These are phyloP conservation scores for Craseonycteris thonglongyai DNA, from an alignment of 2,113 vertebrate genomes.

Conservation along the genomic window DNA sequence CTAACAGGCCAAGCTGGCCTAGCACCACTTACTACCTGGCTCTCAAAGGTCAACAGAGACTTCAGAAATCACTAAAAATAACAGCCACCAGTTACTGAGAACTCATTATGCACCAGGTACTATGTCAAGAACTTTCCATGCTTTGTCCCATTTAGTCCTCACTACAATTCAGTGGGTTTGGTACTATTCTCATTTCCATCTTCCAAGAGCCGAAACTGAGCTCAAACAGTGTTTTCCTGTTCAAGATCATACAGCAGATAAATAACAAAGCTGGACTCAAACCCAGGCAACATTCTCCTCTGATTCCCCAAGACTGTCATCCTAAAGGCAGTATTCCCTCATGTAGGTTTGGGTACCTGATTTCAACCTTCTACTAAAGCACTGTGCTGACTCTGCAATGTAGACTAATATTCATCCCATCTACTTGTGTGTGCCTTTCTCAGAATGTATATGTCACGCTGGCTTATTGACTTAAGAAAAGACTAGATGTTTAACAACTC, in stretches of 20 bases:
- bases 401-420: not conserved
- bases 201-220: not conserved
- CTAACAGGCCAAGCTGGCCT: not conserved
- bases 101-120: not conserved
- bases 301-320: not conserved
- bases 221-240: not conserved
- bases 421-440: not conserved
- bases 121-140: not conserved
- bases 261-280: not conserved
- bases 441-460: not conserved
- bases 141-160: not conserved
- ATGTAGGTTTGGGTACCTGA: not conserved
- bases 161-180: not conserved
- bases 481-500: not conserved
- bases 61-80: not conserved
- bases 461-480: slow-evolving; percentile 4
- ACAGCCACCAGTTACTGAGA: not conserved
- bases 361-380: not conserved
- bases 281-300: not conserved
- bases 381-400: not conserved
- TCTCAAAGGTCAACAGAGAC: not conserved
- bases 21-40: not conserved
- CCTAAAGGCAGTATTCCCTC: not conserved
- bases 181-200: not conserved
- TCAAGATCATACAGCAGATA: not conserved